Evolutionary conservation across 2,888 invertebrate species (phyloP), one percentile per base, ranked within the genome.

Genomic region (Gisinianus flammeolus): DNA sequence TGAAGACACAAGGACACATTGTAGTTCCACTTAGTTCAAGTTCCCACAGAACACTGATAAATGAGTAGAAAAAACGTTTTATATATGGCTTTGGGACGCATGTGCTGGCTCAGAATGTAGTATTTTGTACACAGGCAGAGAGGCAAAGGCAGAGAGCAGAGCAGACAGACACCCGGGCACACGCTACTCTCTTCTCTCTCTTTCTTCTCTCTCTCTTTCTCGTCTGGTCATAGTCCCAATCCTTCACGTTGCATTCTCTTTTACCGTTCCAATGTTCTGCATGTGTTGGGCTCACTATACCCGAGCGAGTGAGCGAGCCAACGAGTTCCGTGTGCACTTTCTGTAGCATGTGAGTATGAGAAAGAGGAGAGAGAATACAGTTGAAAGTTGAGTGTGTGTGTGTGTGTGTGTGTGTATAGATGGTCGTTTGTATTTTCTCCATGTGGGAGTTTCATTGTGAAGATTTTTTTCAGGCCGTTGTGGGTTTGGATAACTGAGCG

Each of bases 11-110:
- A n/a, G n/a, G n/a, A n/a, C 76, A 74, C n/a, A n/a, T n/a, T n/a
- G n/a, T n/a, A n/a, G 79, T 80, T 80, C 80, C 79, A 79, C 80
- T 80, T 77, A 75, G 79, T 79, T 68, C 82, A 81, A 82, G 78
- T 82, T 80, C 81, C 80, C 76, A 77, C 56, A 82, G 80, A 81
- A 79, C 78, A 82, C 82, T 82, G 82, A 80, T 82, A 81, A 82
- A 81, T 81, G 76, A 80, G 78, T 68, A 73, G 80, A 76, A 77
- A 81, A 82, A 80, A 78, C 76, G 56, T 79, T 81, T 79, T 80
- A 79, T 79, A 80, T 80, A 82, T 62, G 4, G 80, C 75, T 78
- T 75, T 74, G 78, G 79, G 77, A 81, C 79, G 79, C 80, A 79
- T 80, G 80, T 79, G 80, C 77, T 79, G 31, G 72, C 35, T 22